Evolutionary conservation across 2,113 vertebrate species (phyloP).

Genomic region (Todiramphus chloris): DNA sequence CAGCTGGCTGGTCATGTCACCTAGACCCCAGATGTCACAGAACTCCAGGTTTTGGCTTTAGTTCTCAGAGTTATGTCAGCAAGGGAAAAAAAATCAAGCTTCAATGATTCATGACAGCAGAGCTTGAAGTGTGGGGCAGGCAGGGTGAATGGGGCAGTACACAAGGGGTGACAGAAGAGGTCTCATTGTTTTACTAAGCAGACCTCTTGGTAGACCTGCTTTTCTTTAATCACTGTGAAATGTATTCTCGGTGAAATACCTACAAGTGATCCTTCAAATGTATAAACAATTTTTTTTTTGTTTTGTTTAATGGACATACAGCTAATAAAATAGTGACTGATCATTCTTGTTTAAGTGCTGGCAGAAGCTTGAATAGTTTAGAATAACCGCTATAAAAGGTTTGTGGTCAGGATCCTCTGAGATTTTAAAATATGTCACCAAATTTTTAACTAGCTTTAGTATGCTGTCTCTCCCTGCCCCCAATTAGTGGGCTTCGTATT

Average conservation of each 20-base stretch:
- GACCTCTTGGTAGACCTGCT: neutral
- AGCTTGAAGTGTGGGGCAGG: neutral
- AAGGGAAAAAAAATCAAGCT: neutral
- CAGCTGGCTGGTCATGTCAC: neutral
- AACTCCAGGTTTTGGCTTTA: neutral
- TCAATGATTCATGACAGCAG: neutral
- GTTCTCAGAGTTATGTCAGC: neutral
- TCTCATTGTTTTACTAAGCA: neutral
- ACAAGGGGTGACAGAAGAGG: neutral
- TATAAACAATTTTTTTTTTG: neutral
- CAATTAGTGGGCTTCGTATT: constrained; percentile 53
- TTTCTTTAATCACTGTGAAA: neutral
- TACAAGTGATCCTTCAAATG: neutral
- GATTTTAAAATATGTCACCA: neutral
- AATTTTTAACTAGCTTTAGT: constrained; percentile 1
- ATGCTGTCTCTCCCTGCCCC: neutral
- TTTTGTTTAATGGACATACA: neutral
- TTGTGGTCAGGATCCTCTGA: neutral
- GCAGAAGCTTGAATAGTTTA: neutral
- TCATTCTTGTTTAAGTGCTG: neutral
- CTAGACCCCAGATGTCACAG: neutral
- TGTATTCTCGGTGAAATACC: neutral
- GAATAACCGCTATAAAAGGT: neutral
- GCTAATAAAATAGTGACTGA: neutral
- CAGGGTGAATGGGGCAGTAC: neutral